Evolutionary conservation across 92 coral and sea anemone species (phyloP), one percentile per base, ranked within the genome.

Genomic region (Desmophyllum pertusum): DNA sequence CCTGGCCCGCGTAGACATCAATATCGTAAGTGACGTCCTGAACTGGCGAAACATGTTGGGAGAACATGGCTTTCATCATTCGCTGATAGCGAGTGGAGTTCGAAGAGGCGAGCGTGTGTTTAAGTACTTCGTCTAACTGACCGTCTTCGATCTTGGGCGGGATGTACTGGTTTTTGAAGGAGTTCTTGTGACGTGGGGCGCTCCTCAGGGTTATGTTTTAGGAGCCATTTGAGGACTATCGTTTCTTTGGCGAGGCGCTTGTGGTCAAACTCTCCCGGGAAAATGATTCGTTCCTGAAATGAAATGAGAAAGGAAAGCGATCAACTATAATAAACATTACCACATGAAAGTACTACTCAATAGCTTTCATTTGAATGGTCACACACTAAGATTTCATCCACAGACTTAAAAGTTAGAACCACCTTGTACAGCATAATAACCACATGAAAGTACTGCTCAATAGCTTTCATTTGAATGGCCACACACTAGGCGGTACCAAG

Each of bases 111-210:
- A 97, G 90, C n/a, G 99, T 97, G 88, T 97, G 99, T 73, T 93
- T 91, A 5, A 97, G 90, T 27, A 94, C 96, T 59, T 97, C 99
- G 36, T 97, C 99, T 10, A 97, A 85, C 75, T 92, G 98, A 59
- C 94, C 93, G 78, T 95, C 99, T 63, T 94, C 98, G 48, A 97
- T 92, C 85, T 97, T 97, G 4, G 99, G 98, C 5, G 99, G 99
- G 53, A 97, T 95, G 85, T 86, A 92, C 76, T 97, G 98, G 86
- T 98, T 92, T n/a, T 78, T 94, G 94, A 14, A 97, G 93, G 23
- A 97, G 99, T 70, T 92, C 98, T 77, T 97, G 95, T 3, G 99
- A 97, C 6, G 99, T 90, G 9, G 99, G 98, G 33, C 99, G 96
- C 59, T 87, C 94, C 53, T 81, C 95, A 0, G 98, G 98, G n/a